Evolutionary conservation across 2,113 vertebrate species (phyloP), one percentile per base, ranked within the genome.

Genomic region (Myiopsitta monachus): DNA sequence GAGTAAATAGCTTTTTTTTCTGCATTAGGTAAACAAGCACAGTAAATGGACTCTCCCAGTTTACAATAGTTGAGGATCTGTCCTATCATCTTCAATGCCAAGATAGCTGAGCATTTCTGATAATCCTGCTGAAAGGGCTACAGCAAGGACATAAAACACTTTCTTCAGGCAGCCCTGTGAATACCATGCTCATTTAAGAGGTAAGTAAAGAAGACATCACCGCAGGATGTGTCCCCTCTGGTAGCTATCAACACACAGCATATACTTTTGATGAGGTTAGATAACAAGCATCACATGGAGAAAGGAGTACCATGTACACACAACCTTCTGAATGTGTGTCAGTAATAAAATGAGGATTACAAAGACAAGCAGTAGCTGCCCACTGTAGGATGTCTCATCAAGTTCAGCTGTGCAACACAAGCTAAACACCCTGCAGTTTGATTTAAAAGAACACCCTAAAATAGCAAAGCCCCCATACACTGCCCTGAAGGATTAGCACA

Each of bases 191-290:
- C 47, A 9, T 92, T 61, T 75, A 75, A 79, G 88, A 51, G 59
- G 62, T 66, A 83, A 74, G 87, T 92, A 95, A 95, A 96, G 74
- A 96, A 92, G 95, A 94, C 83, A 95, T 94, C 94, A 92, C 23
- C 0, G 2, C 31, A 82, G 69, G 83, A 79, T 74, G 41, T 23
- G n/a, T 17, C 8, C 44, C 83, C 67, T 96, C 77, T 91, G 77
- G 88, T 94, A 91, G 91, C 92, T 89, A 94, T 94, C 95, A 94
- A 36, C 67, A 87, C 91, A 43, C 77, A 91, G 74, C 91, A 84
- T 17, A 92, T 46, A 78, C 96, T 87, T 91, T 66, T 92, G 94
- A 97, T 94, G 95, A 94, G 87, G 92, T 95, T 87, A 91, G 89
- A 91, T 87, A 94, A 96, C 92, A 94, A 89, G 85, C 88, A 59